Percentiles rank a stretch among this genome's conserved stretches.
These are phyloP conservation scores for Sitta europaea DNA, from an alignment of 2,113 vertebrate species.

Conservation along the genomic window DNA sequence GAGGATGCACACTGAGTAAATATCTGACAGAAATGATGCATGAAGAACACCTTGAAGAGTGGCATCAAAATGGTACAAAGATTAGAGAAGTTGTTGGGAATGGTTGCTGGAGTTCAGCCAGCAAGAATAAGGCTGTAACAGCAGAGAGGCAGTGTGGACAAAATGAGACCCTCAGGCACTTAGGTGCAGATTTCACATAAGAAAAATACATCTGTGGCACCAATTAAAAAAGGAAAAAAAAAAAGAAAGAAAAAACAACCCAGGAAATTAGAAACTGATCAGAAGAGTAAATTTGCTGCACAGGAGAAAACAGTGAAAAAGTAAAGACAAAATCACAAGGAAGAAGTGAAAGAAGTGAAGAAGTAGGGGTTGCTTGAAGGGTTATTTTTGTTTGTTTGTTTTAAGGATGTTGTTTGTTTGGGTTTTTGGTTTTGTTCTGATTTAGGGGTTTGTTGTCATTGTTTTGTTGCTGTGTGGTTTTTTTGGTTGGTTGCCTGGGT, in stretches of 20 bases:
- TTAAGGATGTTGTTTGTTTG: not conserved
- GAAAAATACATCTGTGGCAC: not conserved
- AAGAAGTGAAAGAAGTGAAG: not conserved
- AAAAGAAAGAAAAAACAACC: not conserved
- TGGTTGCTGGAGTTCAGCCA: not conserved
- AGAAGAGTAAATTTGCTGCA: not conserved
- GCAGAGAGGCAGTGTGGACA: not conserved
- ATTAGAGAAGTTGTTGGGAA: not conserved
- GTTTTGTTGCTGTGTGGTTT: not conserved
- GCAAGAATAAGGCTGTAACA: rapidly evolving
- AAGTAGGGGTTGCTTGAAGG: not conserved
- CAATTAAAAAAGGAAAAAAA: too few species aligned
- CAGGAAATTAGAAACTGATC: not conserved
- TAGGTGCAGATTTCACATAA: not conserved
- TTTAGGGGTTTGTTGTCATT: not conserved
- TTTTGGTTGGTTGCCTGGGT: not conserved
- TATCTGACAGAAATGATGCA: not conserved
- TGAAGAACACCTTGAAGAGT: not conserved
- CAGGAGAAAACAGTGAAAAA: not conserved
- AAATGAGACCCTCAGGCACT: rapidly evolving
- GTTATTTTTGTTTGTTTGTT: not conserved
- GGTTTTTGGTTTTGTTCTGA: not conserved
- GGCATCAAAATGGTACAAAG: not conserved
- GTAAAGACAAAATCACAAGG: not conserved
- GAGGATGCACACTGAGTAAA: not conserved